Evolutionary conservation across 2,113 vertebrate genomes (phyloP).

Genomic region (Litocranius walleri): DNA sequence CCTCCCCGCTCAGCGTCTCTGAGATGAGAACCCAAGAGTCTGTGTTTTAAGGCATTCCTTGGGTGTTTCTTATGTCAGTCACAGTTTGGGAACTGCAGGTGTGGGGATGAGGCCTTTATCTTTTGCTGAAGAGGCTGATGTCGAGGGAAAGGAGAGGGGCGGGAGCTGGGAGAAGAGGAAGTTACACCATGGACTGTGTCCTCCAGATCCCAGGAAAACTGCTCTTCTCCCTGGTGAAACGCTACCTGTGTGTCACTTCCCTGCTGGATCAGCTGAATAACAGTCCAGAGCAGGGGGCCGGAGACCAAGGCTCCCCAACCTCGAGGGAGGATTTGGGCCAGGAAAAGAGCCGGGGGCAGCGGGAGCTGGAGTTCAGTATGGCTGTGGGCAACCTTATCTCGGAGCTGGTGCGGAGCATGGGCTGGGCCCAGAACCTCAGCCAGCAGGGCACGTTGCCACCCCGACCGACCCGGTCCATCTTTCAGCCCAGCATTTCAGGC

Average conservation of each 20-base stretch:
- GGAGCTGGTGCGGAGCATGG: conserved; percentile 92
- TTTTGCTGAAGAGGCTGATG: background rate
- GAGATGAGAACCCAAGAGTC: background rate
- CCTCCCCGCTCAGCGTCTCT: background rate
- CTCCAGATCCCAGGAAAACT: conserved; percentile 94
- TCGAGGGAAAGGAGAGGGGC: background rate
- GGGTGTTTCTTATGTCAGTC: background rate
- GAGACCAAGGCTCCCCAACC: conserved; percentile 50
- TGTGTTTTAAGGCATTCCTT: background rate
- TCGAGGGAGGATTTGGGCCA: conserved; percentile 56
- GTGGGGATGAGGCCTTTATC: background rate
- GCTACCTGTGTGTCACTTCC: conserved; percentile 92
- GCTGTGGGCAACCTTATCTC: conserved; percentile 94
- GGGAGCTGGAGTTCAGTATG: conserved; percentile 93
- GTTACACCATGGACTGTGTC: background rate
- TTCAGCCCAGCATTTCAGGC: conserved; percentile 82
- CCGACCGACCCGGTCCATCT: conserved; percentile 85
- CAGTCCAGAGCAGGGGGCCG: conserved; percentile 75
- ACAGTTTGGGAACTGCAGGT: background rate
- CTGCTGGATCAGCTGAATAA: conserved; percentile 91
- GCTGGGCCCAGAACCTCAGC: conserved; percentile 87
- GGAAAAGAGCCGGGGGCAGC: conserved; percentile 81
- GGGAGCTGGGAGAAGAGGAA: background rate
- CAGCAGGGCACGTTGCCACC: conserved; percentile 36
- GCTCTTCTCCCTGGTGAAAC: conserved; percentile 94